These are phyloP conservation scores for Cephus pygmeus DNA, from an alignment of 2,888 invertebrate species.

Conservation along the genomic window DNA sequence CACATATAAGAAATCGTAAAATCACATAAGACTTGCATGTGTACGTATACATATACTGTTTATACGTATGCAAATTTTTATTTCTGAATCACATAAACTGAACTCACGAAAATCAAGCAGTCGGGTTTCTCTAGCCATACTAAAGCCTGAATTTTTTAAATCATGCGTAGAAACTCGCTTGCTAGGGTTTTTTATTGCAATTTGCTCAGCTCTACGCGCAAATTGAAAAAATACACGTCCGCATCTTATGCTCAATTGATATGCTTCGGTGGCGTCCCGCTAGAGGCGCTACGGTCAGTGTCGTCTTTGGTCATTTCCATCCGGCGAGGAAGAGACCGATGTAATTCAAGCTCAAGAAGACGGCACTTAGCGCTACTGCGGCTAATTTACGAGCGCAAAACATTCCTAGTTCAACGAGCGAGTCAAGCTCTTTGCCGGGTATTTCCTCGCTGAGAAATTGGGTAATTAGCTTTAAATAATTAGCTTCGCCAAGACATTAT, in stretches of 20 bases:
- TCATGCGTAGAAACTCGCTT: not conserved
- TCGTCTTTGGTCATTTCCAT: not conserved
- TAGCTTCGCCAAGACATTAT: constrained; percentile 18
- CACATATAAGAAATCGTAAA: not conserved
- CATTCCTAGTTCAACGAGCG: constrained; percentile 19
- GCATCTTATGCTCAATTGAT: not conserved
- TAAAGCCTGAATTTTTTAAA: too few relatives aligned
- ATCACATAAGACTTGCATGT: too few relatives aligned
- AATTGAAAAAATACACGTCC: not conserved
- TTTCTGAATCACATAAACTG: too few relatives aligned
- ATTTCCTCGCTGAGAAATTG: constrained; percentile 32
- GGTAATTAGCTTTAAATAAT: constrained; percentile 45
- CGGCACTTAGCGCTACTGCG: constrained; percentile 29
- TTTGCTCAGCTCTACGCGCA: not conserved
- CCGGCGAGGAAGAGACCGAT: not conserved
- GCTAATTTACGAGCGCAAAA: constrained; percentile 42
- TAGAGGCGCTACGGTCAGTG: not conserved
- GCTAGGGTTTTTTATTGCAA: not conserved
- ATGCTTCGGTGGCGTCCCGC: not conserved
- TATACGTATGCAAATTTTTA: too few relatives aligned
- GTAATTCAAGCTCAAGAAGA: constrained; percentile 27
- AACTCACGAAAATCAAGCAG: too few relatives aligned
- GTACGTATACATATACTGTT: too few relatives aligned
- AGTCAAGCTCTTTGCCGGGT: constrained; percentile 13
- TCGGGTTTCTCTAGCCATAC: too few relatives aligned